These are phyloP conservation scores for Drosophila lutescens DNA, from an alignment of 2,888 invertebrate genomes.

Conservation along the genomic window DNA sequence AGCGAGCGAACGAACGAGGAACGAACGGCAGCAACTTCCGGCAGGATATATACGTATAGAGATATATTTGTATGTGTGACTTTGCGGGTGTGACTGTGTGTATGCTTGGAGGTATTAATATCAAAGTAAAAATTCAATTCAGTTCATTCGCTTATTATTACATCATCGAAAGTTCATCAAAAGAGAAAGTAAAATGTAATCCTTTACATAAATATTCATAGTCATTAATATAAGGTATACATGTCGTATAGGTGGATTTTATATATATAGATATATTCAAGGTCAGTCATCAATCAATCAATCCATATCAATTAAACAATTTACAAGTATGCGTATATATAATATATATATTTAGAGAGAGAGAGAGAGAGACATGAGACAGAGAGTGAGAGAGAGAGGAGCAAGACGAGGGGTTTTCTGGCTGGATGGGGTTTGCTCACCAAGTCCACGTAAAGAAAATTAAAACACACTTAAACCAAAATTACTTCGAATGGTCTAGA, in stretches of 20 bases:
- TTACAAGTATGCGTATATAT: constrained; percentile 71
- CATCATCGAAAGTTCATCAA: constrained; percentile 75
- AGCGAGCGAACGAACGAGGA: constrained; percentile 63
- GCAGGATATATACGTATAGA: constrained; percentile 50
- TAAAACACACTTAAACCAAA: constrained; percentile 35
- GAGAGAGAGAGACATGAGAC: constrained; percentile 52
- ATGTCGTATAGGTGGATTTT: constrained; percentile 41
- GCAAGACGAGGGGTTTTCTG: constrained; percentile 52
- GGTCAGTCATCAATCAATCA: constrained; percentile 73
- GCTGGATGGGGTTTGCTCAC: constrained; percentile 59
- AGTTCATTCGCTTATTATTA: constrained; percentile 76
- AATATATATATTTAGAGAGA: constrained; percentile 50
- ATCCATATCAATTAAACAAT: constrained; percentile 74
- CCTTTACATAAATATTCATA: constrained; percentile 61
- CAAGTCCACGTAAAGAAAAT: constrained; percentile 70
- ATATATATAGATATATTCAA: constrained; percentile 41
- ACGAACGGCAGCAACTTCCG: constrained; percentile 68
- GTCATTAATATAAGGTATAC: constrained; percentile 65
- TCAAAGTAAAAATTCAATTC: constrained; percentile 74
- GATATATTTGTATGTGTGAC: constrained; percentile 25
- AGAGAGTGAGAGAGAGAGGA: constrained; percentile 50
- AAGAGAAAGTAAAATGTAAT: constrained; percentile 64
- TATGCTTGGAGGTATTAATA: constrained; percentile 51
- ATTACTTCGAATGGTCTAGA: constrained; percentile 12
- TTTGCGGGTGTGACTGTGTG: constrained; percentile 28